Evolutionary conservation across 1,140 invertebrate species (phyloP).

Genomic region (Thrips palmi): DNA sequence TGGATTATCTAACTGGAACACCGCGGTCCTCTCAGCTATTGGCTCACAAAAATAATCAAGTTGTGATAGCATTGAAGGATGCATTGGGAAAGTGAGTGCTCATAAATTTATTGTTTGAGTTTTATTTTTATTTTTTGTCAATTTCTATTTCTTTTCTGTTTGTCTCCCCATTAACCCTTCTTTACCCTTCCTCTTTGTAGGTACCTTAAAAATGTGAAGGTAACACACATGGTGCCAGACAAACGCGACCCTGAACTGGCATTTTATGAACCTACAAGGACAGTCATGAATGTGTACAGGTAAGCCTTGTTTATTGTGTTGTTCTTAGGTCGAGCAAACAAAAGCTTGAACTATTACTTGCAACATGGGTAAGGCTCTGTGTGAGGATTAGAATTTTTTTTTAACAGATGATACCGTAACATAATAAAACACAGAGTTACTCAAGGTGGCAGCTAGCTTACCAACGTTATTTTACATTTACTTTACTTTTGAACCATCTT

Average conservation of each 20-base stretch:
- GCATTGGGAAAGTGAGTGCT: slow-evolving; percentile 32
- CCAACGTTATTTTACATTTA: slow-evolving; percentile 11
- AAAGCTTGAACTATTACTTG: no score
- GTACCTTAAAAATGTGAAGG: slow-evolving; percentile 55
- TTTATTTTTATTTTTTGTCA: neutral
- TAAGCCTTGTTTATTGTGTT: slow-evolving; percentile 24
- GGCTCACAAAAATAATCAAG: slow-evolving; percentile 38
- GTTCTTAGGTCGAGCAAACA: neutral
- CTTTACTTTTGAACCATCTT: slow-evolving; percentile 5
- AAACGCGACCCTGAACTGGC: slow-evolving; percentile 83
- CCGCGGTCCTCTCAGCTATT: slow-evolving; percentile 55
- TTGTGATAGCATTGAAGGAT: slow-evolving; percentile 47
- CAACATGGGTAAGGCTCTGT: no score
- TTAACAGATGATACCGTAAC: neutral
- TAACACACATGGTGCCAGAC: slow-evolving; percentile 47
- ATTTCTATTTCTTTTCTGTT: no score
- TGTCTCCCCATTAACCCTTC: neutral
- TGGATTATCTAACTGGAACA: slow-evolving; percentile 49
- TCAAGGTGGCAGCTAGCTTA: neutral
- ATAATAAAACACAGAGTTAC: neutral
- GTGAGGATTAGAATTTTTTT: slow-evolving; percentile 1
- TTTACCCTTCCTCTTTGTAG: slow-evolving; percentile 24
- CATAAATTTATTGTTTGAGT: slow-evolving; percentile 1
- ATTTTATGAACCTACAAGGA: slow-evolving; percentile 67
- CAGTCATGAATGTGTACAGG: slow-evolving; percentile 75